Evolutionary conservation across 1,140 invertebrate genomes (phyloP).

Genomic region (Tetramorium alpestre): DNA sequence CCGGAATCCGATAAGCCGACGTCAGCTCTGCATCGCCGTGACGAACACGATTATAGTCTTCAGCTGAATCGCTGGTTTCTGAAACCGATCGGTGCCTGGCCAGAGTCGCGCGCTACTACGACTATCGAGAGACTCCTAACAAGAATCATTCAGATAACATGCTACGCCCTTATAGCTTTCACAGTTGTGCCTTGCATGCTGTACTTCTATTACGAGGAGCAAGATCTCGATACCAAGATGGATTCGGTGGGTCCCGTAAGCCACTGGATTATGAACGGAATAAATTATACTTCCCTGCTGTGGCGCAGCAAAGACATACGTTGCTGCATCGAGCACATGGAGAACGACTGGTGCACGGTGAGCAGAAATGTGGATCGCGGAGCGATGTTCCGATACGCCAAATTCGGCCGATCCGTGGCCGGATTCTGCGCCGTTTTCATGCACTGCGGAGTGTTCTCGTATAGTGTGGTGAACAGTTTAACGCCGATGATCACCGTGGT

Average conservation of each 20-base stretch:
- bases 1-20: neutral
- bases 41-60: constrained; percentile 12
- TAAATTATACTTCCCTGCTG: constrained; percentile 62
- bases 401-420: constrained; percentile 51
- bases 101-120: neutral
- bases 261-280: constrained; percentile 42
- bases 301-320: constrained; percentile 36
- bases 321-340: constrained; percentile 55
- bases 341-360: constrained; percentile 53
- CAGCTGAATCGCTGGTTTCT: constrained; percentile 63
- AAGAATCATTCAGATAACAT: neutral
- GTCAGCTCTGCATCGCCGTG: neutral
- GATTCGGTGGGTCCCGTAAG: constrained; percentile 32
- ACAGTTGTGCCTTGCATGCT: neutral
- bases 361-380: constrained; percentile 14
- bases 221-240: neutral
- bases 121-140: neutral
- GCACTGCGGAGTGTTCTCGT: constrained; percentile 60
- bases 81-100: constrained; percentile 63
- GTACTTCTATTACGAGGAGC: constrained; percentile 35
- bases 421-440: constrained; percentile 60
- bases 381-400: constrained; percentile 62
- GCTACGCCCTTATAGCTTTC: constrained; percentile 20
- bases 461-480: constrained; percentile 17
- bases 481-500: neutral